Conservation (phyloP, 2,797 vertebrate species). For the Arrhamphus sclerolepis region DNA sequence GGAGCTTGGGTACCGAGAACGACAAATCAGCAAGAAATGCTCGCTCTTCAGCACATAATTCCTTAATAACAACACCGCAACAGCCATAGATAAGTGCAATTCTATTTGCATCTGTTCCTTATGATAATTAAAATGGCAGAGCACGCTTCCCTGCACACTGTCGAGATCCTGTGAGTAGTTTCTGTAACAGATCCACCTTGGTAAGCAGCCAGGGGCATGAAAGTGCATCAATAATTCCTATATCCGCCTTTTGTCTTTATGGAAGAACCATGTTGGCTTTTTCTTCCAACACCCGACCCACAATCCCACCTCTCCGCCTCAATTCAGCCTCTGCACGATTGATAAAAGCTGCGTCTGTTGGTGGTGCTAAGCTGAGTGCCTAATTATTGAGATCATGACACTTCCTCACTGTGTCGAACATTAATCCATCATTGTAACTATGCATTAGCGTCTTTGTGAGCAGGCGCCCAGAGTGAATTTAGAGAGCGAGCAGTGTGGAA, state of each 20-base stretch:
- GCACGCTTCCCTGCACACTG: conserved; percentile 9
- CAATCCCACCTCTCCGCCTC: background rate
- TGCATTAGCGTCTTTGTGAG: conserved; percentile 75
- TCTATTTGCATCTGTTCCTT: conserved; percentile 51
- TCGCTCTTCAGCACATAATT: conserved; percentile 52
- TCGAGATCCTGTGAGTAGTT: conserved; percentile 15
- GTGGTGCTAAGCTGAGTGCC: conserved; percentile 69
- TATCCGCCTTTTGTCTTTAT: conserved; percentile 33
- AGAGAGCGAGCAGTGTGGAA: conserved; percentile 55
- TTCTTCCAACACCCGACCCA: conserved; percentile 7
- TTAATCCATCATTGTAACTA: conserved; percentile 81
- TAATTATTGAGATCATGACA: conserved; percentile 83
- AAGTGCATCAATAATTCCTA: conserved; percentile 41
- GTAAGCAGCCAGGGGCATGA: conserved; percentile 21
- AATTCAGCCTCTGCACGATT: conserved; percentile 24
- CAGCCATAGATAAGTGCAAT: conserved; percentile 27
- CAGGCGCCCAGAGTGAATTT: conserved; percentile 65
- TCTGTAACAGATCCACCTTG: conserved; percentile 21
- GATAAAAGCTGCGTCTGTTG: conserved; percentile 59
- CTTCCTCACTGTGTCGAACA: conserved; percentile 71
- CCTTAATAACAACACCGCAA: conserved; percentile 47
- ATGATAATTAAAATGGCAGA: conserved; percentile 32
- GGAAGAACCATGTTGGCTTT: conserved; percentile 32
- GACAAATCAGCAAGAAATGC: conserved; percentile 48
- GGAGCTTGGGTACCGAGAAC: conserved; percentile 1